phyloP scores from a whole-genome alignment of 2,113 vertebrate genomes.

The Rallus limicola region DNA sequence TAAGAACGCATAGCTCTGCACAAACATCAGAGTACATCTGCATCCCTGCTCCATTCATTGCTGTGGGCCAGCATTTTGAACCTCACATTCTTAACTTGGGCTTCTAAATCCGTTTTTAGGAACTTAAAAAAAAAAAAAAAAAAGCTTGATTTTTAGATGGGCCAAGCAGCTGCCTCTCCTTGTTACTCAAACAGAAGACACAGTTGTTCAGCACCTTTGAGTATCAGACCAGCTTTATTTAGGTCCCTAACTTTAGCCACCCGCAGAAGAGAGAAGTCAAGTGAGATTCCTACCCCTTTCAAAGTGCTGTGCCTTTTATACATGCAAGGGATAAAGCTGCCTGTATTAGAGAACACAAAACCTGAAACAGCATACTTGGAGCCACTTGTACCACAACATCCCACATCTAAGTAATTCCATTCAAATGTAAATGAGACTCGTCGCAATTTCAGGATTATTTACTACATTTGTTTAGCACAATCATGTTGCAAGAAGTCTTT shows the following conservation, averaged over 20 bases:
- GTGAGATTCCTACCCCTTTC: not conserved
- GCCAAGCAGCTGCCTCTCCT: constrained; percentile 6
- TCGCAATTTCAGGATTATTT: constrained; percentile 54
- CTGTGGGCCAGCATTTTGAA: not conserved
- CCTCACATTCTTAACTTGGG: not conserved
- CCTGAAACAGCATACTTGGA: not conserved
- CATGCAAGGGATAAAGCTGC: not conserved
- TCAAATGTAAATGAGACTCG: constrained; percentile 37
- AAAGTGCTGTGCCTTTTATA: not conserved
- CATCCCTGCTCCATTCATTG: not conserved
- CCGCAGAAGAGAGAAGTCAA: not conserved
- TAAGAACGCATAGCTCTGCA: not conserved
- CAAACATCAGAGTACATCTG: not conserved
- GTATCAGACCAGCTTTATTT: not conserved
- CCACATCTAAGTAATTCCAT: constrained; percentile 37
- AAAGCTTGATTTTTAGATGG: not conserved
- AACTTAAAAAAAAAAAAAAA: not conserved
- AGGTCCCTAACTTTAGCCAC: not conserved
- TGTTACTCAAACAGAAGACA: not conserved
- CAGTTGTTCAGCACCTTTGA: not conserved
- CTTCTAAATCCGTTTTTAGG: constrained; percentile 13
- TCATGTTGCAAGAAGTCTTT: constrained; percentile 24
- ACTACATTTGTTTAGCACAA: constrained; percentile 50
- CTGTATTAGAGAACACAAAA: not conserved
- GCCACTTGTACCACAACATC: not conserved